These are phyloP conservation scores for Pachyseris speciosa DNA, from an alignment of 64 coral and sea anemone genomes.

Conservation along the genomic window DNA sequence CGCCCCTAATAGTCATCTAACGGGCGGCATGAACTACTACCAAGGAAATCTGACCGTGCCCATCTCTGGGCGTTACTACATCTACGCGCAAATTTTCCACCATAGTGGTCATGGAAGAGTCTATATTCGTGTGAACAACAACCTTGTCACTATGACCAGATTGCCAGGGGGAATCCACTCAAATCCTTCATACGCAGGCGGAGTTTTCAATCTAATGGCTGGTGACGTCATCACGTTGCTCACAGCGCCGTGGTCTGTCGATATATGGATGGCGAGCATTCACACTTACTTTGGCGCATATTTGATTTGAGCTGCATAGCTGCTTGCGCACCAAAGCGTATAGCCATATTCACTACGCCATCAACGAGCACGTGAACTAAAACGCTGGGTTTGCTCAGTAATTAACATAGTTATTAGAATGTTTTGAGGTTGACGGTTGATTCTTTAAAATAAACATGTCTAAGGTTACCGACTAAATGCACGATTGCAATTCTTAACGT, in stretches of 20 bases:
- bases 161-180: no score
- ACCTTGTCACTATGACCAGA: background rate
- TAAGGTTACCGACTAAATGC: no score
- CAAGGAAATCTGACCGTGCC: background rate
- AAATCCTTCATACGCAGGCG: background rate
- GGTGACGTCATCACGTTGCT: background rate
- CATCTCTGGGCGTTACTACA: background rate
- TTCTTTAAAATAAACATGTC: no score
- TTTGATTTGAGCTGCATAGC: background rate
- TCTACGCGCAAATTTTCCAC: background rate
- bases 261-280: background rate
- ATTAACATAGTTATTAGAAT: no score
- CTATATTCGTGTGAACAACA: background rate
- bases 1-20: background rate
- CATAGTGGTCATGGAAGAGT: background rate
- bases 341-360: no score
- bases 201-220: background rate
- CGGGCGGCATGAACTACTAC: background rate
- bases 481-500: no score
- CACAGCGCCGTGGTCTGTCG: fast-evolving
- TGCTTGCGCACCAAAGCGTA: no score
- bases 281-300: background rate
- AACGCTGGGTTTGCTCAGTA: no score
- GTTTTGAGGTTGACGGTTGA: no score
- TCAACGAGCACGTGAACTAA: no score